phyloP scores from a whole-genome alignment of 2,888 invertebrate genomes.

The Lasioglossum malachurum region DNA sequence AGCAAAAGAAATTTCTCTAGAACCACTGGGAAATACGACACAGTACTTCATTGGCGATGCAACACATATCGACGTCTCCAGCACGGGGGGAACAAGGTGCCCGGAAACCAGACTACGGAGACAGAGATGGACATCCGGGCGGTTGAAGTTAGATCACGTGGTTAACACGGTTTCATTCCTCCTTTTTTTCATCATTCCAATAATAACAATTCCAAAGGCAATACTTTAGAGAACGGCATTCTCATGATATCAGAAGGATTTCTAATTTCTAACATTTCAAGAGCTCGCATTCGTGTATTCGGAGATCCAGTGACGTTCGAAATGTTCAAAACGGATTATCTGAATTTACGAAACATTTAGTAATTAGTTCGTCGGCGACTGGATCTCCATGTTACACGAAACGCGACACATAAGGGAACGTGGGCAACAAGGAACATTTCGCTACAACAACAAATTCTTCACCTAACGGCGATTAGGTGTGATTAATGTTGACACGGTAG shows the following conservation, averaged over 20 bases:
- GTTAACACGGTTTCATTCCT: constrained; percentile 54
- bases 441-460: constrained; percentile 46
- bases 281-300: constrained; percentile 1
- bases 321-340: neutral
- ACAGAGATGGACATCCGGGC: constrained; percentile 66
- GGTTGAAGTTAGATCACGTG: constrained; percentile 57
- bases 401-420: constrained; percentile 1
- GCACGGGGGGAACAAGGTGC: constrained; percentile 38
- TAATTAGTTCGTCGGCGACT: neutral
- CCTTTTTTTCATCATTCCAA: constrained; percentile 39
- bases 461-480: constrained; percentile 48
- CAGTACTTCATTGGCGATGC: constrained; percentile 81
- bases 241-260: constrained; percentile 30
- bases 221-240: constrained; percentile 23
- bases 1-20: constrained; percentile 39
- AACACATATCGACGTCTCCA: constrained; percentile 72
- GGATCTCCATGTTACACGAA: constrained; percentile 29
- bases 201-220: constrained; percentile 3
- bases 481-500: constrained; percentile 48
- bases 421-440: constrained; percentile 28
- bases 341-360: neutral
- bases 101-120: constrained; percentile 54
- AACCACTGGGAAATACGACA: constrained; percentile 77
- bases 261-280: constrained; percentile 36
- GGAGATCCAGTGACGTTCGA: constrained; percentile 19